Evolutionary conservation across 1,140 invertebrate species (phyloP).

Genomic region (Calycopis cecrops): DNA sequence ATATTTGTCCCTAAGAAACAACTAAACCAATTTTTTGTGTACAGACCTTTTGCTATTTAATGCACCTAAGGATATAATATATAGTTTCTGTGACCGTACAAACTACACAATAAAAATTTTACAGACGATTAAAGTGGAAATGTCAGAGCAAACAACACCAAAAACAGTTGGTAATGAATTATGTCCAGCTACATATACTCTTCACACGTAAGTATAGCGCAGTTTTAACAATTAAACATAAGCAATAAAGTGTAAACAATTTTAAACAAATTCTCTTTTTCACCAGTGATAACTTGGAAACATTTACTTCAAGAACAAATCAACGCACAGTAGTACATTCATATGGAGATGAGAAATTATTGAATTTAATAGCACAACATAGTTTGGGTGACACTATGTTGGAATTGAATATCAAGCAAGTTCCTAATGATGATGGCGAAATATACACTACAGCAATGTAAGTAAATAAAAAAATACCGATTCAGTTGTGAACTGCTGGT

Average conservation of each 20-base stretch:
- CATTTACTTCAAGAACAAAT: slow-evolving; percentile 75
- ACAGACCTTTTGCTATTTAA: too few species aligned
- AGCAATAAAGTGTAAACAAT: background rate
- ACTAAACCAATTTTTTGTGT: too few species aligned
- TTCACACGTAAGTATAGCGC: slow-evolving; percentile 47
- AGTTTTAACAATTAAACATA: background rate
- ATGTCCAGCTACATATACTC: slow-evolving; percentile 47
- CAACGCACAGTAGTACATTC: slow-evolving; percentile 73
- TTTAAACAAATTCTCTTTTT: background rate
- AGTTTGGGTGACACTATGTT: slow-evolving; percentile 39
- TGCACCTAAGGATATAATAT: too few species aligned
- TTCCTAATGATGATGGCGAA: slow-evolving; percentile 60
- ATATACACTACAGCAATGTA: slow-evolving; percentile 65
- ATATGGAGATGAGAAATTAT: slow-evolving; percentile 59
- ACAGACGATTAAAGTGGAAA: slow-evolving; percentile 54
- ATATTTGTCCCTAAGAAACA: too few species aligned
- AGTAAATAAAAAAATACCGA: slow-evolving; percentile 22
- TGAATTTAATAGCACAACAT: slow-evolving; percentile 36
- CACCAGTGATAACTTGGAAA: slow-evolving; percentile 65
- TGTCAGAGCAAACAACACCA: slow-evolving; percentile 28
- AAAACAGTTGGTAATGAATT: slow-evolving; percentile 35
- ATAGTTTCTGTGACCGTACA: too few species aligned
- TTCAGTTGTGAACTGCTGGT: too few species aligned
- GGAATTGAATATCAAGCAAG: slow-evolving; percentile 49
- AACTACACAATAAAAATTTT: slow-evolving; percentile 22